Evolutionary conservation across 2,113 vertebrate species (phyloP), one percentile per base, ranked within the genome.

Genomic region (Ornithorhynchus anatinus): DNA sequence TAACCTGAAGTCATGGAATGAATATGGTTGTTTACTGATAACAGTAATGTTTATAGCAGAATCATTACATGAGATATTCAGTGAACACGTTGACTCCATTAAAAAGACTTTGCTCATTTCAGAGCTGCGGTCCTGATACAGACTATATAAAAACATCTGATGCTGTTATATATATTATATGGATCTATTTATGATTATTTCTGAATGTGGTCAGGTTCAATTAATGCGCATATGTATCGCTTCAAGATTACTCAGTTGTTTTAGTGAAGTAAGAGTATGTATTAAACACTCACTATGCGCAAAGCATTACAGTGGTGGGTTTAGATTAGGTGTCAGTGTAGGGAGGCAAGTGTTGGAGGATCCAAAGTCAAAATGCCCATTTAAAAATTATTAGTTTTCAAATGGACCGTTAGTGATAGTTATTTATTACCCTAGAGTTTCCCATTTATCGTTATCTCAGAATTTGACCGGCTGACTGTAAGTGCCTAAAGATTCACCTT

Each of bases 1-100:
- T 84, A 86, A 83, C 76, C 70, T 58, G 63, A 80, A 84, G 52
- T 84, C 81, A 77, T 0, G 8, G 79, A 84, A 54, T 80, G 65
- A 84, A 66, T 77, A 19, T 57, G 39, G 52, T 88, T 84, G 66
- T 23, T 90, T 86, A 75, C 65, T 35, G 43, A 56, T 68, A 69
- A 72, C 75, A 51, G 20, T 72, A 76, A 59, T 88, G 82, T 75
- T 88, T 87, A 60, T 67, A 84, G 57, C 48, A 17, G 50, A 70
- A 81, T 82, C 58, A 72, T 83, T 84, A 50, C 57, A 74, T 63
- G 75, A 69, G 85, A 72, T 76, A 59, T 75, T 59, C 66, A 79
- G 2, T 71, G 52, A 68, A 36, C 60, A 54, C 54, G n/a, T 69
- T 69, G 57, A 32, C 62, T 82, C 81, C 65, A 38, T 75, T 84